Evolutionary conservation across 2,797 vertebrate species (phyloP).

Genomic region (Melopsittacus undulatus): DNA sequence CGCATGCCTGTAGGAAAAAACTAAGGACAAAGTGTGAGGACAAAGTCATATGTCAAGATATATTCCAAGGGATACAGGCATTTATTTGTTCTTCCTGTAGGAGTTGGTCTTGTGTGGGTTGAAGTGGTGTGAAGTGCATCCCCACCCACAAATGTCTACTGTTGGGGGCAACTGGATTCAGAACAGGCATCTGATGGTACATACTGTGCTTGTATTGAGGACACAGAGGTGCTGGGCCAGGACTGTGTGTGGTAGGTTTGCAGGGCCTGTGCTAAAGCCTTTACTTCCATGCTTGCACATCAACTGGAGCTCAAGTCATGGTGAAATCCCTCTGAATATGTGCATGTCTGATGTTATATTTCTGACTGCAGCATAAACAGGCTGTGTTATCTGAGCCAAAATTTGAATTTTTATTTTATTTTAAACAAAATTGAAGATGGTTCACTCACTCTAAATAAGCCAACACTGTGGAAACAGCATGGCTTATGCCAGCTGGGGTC

Average conservation of each 20-base stretch:
- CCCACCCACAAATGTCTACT: not conserved
- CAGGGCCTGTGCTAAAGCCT: not conserved
- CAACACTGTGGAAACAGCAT: not conserved
- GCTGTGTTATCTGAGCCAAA: not conserved
- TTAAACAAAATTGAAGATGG: not conserved
- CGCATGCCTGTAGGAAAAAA: fast-evolving
- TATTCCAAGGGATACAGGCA: not conserved
- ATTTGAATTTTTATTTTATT: not conserved
- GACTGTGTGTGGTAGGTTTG: not conserved
- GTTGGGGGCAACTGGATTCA: not conserved
- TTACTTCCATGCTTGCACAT: not conserved
- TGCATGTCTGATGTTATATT: not conserved
- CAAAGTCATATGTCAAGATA: not conserved
- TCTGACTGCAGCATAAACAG: not conserved
- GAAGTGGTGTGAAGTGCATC: not conserved
- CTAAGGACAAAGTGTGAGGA: not conserved
- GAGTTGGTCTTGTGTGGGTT: not conserved
- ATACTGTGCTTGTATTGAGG: not conserved
- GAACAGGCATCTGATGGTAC: not conserved
- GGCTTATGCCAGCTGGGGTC: not conserved
- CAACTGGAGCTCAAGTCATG: not conserved
- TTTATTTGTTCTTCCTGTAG: not conserved
- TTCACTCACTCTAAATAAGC: not conserved
- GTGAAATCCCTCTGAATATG: not conserved
- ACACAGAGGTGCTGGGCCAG: not conserved